phyloP scores from a whole-genome alignment of 2,113 vertebrate species.

The Sceloporus tristichus region DNA sequence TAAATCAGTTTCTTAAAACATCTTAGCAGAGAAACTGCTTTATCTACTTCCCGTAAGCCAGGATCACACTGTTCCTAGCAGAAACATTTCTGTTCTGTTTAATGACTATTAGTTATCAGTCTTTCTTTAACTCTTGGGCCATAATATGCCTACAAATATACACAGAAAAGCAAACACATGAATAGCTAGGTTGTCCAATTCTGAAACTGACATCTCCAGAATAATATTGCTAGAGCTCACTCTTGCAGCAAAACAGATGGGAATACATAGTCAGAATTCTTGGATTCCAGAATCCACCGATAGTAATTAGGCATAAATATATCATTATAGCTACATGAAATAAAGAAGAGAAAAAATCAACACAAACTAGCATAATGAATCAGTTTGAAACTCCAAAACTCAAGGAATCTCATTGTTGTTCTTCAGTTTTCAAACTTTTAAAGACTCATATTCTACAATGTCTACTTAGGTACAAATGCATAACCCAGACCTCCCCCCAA shows the following conservation, averaged over 20 bases:
- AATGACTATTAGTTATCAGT: not conserved
- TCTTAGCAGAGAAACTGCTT: not conserved
- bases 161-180: not conserved
- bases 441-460: too few species aligned
- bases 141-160: not conserved
- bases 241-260: not conserved
- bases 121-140: not conserved
- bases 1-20: not conserved
- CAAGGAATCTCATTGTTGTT: not conserved
- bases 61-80: not conserved
- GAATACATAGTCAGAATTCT: not conserved
- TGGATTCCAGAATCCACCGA: not conserved
- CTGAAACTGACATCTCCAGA: not conserved
- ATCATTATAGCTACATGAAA: not conserved
- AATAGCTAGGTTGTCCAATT: not conserved
- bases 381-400: not conserved
- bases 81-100: not conserved
- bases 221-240: not conserved
- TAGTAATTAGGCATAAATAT: not conserved
- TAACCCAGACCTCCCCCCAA: too few species aligned
- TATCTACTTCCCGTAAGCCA: not conserved
- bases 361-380: not conserved
- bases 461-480: too few species aligned
- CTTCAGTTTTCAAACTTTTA: not conserved
- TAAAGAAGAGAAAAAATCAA: not conserved